phyloP scores from a whole-genome alignment of 2,888 invertebrate species.

The Epinotia bilunana region DNA sequence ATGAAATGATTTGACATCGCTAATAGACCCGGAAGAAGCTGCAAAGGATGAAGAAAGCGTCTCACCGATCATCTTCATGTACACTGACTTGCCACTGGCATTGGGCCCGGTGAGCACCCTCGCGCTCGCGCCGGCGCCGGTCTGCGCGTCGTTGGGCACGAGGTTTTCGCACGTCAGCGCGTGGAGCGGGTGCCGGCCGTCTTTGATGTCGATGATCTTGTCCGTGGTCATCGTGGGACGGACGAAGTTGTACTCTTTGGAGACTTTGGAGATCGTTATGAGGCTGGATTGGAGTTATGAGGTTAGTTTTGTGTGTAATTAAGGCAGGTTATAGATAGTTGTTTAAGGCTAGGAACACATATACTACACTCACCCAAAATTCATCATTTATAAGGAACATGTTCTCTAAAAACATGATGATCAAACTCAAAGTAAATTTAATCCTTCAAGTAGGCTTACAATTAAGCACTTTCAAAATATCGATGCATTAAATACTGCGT shows the following conservation, averaged over 20 bases:
- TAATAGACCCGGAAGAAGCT: too few relatives aligned
- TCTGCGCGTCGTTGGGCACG: conserved; percentile 89
- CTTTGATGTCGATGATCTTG: conserved; percentile 84
- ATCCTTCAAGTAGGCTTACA: too few relatives aligned
- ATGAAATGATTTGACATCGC: too few relatives aligned
- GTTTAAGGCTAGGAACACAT: too few relatives aligned
- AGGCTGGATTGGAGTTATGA: conserved; percentile 74
- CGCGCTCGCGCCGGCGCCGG: conserved; percentile 84
- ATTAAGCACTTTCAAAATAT: too few relatives aligned
- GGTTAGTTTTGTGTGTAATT: background rate
- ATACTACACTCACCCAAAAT: too few relatives aligned
- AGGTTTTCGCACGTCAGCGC: conserved; percentile 87
- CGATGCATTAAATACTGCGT: too few relatives aligned
- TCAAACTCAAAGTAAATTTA: too few relatives aligned
- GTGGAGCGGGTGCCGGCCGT: conserved; percentile 91
- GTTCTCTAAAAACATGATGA: too few relatives aligned
- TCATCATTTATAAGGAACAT: too few relatives aligned
- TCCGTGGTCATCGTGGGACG: conserved; percentile 86
- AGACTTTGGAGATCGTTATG: conserved; percentile 86
- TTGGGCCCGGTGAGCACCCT: conserved; percentile 96
- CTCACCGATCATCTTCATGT: conserved; percentile 87
- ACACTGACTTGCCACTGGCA: conserved; percentile 96
- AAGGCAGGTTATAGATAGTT: too few relatives aligned
- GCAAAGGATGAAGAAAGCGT: background rate
- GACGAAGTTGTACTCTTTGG: conserved; percentile 87